Evolutionary conservation across 1,140 invertebrate genomes (phyloP).

Genomic region (Drosophila pachea): DNA sequence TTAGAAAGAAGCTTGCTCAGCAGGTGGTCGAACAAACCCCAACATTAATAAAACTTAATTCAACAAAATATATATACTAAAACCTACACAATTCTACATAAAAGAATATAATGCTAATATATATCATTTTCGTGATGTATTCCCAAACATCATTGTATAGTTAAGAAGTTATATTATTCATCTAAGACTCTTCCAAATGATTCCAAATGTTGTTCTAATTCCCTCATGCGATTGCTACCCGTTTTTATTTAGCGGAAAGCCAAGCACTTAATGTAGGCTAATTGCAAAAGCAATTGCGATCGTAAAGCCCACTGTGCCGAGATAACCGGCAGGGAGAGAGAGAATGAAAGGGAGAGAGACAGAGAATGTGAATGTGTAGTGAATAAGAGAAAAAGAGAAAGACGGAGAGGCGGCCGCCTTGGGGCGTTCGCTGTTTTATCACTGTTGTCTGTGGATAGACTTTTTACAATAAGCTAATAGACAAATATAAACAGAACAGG

Average conservation of each 20-base stretch:
- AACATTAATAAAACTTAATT: background rate
- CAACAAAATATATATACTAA: background rate
- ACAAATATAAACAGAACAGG: slow-evolving; percentile 42
- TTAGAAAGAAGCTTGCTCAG: background rate
- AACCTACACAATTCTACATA: background rate
- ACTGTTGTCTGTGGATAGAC: slow-evolving; percentile 15
- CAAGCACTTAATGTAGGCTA: slow-evolving; percentile 47
- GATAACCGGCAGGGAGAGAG: background rate
- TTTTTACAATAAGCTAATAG: slow-evolving; percentile 49
- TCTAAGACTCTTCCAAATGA: too few species aligned
- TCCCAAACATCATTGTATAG: too few species aligned
- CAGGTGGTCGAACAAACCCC: background rate
- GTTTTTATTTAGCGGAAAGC: slow-evolving; percentile 25
- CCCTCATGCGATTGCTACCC: background rate
- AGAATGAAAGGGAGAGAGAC: too few species aligned
- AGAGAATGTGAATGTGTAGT: too few species aligned
- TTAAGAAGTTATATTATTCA: too few species aligned
- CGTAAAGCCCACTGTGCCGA: slow-evolving; percentile 30
- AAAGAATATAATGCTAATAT: too few species aligned
- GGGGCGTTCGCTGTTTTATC: slow-evolving; percentile 32
- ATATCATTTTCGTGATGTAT: too few species aligned
- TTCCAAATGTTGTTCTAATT: too few species aligned
- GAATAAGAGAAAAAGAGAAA: slow-evolving; percentile 45
- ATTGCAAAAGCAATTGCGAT: slow-evolving; percentile 66
- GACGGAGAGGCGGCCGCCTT: slow-evolving; percentile 14